Conservation (phyloP, 1,140 invertebrate genomes). For the Drosophila asahinai region DNA sequence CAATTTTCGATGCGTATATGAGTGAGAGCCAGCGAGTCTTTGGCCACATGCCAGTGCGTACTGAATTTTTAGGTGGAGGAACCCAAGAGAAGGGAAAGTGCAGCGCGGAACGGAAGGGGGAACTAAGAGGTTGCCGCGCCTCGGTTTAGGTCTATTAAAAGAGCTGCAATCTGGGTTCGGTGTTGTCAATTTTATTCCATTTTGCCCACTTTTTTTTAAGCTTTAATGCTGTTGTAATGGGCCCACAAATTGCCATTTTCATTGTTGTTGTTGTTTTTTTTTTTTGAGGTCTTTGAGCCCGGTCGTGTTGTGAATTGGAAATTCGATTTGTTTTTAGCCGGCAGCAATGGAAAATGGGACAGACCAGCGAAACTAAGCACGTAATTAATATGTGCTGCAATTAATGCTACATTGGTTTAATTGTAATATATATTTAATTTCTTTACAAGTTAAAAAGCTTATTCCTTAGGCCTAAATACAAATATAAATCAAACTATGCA, state of each 20-base stretch:
- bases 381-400: conserved; percentile 9
- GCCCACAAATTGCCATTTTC: conserved; percentile 72
- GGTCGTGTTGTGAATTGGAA: conserved; percentile 68
- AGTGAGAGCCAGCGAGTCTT: conserved; percentile 43
- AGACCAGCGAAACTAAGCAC: conserved; percentile 23
- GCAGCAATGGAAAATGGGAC: conserved; percentile 33
- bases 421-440: background rate
- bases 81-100: background rate
- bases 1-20: conserved; percentile 73
- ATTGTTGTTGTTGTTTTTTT: conserved; percentile 29
- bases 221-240: conserved; percentile 75
- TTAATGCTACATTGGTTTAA: background rate
- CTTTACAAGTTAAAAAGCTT: background rate
- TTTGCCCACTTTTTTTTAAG: conserved; percentile 22
- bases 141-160: conserved; percentile 65
- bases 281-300: conserved; percentile 38
- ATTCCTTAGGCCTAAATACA: too few species aligned
- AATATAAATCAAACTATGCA: too few species aligned
- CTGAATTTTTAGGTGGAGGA: conserved; percentile 4
- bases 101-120: background rate
- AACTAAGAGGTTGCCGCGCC: conserved; percentile 50
- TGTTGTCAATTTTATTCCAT: conserved; percentile 46
- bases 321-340: conserved; percentile 51
- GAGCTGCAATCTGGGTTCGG: conserved; percentile 47
- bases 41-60: conserved; percentile 75